A percentile compares a stretch with the other conserved stretches of the same genome.
phyloP scores from a whole-genome alignment of 2,113 vertebrate genomes.

The Grus americana region DNA sequence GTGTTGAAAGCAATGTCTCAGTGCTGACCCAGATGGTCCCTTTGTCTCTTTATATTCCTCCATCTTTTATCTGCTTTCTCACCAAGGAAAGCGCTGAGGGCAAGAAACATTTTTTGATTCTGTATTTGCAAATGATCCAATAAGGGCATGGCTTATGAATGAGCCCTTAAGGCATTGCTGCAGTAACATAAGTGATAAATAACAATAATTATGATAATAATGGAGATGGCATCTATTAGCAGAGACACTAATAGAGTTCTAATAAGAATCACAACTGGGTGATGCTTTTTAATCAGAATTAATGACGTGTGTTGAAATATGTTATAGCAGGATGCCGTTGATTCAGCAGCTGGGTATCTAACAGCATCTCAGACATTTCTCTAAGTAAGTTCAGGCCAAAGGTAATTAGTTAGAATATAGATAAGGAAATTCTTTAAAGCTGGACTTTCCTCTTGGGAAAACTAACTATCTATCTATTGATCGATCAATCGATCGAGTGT shows the following conservation, averaged over 20 bases:
- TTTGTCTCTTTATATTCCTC: neutral
- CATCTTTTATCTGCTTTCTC: neutral
- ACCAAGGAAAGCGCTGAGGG: neutral
- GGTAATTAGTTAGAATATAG: neutral
- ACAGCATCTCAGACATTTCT: neutral
- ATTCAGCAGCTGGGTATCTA: neutral
- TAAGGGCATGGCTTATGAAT: constrained; percentile 28
- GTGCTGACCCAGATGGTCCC: neutral
- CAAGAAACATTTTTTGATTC: neutral
- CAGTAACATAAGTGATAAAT: constrained; percentile 50
- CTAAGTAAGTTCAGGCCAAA: neutral
- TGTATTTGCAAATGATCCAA: constrained; percentile 17
- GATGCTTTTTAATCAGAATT: constrained; percentile 54
- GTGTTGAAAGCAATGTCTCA: neutral
- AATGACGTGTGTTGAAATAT: constrained; percentile 21
- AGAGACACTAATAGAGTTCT: constrained; percentile 41
- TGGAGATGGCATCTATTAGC: constrained; percentile 37
- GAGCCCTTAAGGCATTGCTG: constrained; percentile 24
- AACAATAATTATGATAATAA: constrained; percentile 64
- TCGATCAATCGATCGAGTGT: neutral
- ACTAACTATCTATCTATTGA: neutral
- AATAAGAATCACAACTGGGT: constrained; percentile 56
- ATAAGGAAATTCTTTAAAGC: neutral
- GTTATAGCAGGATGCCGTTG: neutral
- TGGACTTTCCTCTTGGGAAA: neutral